These are phyloP conservation scores for Erythrolamprus reginae DNA, from an alignment of 2,113 vertebrate genomes.

Conservation along the genomic window DNA sequence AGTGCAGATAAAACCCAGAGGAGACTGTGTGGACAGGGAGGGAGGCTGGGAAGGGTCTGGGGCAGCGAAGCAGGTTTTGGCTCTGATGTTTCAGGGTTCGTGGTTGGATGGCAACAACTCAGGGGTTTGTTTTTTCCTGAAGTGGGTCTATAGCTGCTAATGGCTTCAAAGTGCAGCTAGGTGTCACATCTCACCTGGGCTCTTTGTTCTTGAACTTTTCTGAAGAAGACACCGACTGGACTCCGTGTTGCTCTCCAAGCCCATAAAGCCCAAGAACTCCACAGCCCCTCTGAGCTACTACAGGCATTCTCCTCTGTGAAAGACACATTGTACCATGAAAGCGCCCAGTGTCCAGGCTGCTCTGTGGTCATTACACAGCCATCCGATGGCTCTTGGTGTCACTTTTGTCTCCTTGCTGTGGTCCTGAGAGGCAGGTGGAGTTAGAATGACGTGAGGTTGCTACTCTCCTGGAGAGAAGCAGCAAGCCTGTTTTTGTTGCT, in stretches of 20 bases:
- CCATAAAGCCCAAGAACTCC: background rate
- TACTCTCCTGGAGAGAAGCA: too few relatives aligned
- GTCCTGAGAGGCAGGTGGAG: background rate
- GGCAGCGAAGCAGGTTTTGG: background rate
- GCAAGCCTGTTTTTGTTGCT: background rate
- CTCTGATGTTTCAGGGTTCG: background rate
- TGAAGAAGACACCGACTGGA: background rate
- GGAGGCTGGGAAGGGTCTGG: background rate
- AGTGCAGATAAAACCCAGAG: background rate
- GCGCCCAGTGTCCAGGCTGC: background rate
- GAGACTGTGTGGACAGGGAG: background rate
- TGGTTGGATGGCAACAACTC: background rate
- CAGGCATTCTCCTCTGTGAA: background rate
- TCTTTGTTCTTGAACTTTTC: background rate
- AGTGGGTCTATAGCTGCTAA: background rate
- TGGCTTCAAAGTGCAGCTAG: background rate
- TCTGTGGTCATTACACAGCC: background rate
- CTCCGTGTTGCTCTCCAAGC: background rate
- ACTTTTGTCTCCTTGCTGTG: background rate
- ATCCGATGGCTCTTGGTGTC: too few relatives aligned
- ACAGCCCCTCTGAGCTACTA: background rate
- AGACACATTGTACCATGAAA: background rate
- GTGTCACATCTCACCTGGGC: background rate
- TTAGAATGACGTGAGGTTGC: background rate
- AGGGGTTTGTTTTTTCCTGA: background rate